Evolutionary conservation across 2,797 vertebrate species (phyloP).

Genomic region (Chiloscyllium punctatum): DNA sequence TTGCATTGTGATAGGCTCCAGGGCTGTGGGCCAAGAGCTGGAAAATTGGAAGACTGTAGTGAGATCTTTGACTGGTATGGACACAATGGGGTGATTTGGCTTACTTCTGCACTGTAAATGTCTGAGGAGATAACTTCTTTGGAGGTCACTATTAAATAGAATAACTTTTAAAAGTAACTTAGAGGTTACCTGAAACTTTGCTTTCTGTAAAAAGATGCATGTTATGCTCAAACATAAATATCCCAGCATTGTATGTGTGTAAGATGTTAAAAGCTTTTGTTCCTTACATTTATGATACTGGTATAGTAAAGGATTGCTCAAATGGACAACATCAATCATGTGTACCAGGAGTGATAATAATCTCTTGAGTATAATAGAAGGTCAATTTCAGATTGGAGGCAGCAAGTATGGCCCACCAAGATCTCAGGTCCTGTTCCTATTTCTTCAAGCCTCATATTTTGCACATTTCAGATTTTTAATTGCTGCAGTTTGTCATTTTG

Average conservation of each 20-base stretch:
- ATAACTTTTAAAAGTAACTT: background rate
- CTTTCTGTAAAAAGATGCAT: background rate
- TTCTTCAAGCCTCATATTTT: background rate
- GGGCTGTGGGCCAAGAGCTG: no score
- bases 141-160: background rate
- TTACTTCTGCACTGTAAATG: no score
- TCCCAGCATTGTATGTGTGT: background rate
- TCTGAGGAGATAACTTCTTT: background rate
- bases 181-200: background rate
- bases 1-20: no score
- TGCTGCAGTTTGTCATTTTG: background rate
- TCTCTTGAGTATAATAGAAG: background rate
- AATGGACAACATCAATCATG: background rate
- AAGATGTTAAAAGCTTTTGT: background rate
- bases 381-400: background rate
- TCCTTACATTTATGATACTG: background rate
- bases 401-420: background rate
- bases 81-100: no score
- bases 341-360: background rate
- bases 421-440: background rate
- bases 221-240: no score
- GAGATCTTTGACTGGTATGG: no score
- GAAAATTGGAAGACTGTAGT: no score
- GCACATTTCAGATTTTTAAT: background rate
- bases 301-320: background rate